These are phyloP conservation scores for Ephestia elutella DNA, from an alignment of 1,140 invertebrate genomes.

Conservation along the genomic window DNA sequence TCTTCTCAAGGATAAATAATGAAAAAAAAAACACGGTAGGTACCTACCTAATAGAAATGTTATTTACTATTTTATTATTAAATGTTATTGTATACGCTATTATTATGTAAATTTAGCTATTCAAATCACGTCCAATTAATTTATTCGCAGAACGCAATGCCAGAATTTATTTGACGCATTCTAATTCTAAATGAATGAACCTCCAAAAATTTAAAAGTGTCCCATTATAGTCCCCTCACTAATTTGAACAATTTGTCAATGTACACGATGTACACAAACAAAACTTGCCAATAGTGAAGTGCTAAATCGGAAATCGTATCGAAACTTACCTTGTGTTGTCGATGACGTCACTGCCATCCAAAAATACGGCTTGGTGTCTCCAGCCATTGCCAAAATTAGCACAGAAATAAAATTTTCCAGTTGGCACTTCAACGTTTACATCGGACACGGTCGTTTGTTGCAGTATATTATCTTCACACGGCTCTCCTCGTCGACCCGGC, in stretches of 20 bases:
- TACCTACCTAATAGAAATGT: too few relatives aligned
- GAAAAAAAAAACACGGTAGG: too few relatives aligned
- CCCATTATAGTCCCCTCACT: too few relatives aligned
- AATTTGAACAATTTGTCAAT: not conserved
- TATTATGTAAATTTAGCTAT: too few relatives aligned
- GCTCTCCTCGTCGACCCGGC: slow-evolving; percentile 26
- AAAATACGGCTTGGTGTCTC: slow-evolving; percentile 50
- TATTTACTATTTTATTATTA: too few relatives aligned
- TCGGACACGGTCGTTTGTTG: slow-evolving; percentile 19
- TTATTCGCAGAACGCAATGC: too few relatives aligned
- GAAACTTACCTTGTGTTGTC: slow-evolving; percentile 18
- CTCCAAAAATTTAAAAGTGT: too few relatives aligned
- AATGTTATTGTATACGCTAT: too few relatives aligned
- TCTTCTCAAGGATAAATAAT: too few relatives aligned
- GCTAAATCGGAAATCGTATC: slow-evolving; percentile 15
- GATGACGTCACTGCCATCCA: slow-evolving; percentile 54
- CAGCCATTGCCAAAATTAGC: slow-evolving; percentile 39
- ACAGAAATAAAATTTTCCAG: slow-evolving; percentile 47
- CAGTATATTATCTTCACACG: slow-evolving; percentile 26
- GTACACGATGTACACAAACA: slow-evolving; percentile 12
- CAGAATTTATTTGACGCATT: too few relatives aligned
- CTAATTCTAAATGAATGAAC: too few relatives aligned
- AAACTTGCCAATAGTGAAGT: slow-evolving; percentile 14
- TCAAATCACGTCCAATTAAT: too few relatives aligned
- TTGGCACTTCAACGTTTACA: slow-evolving; percentile 23